Conservation (phyloP, 2,888 invertebrate genomes). For the Xestoiulus laeticollis region DNA sequence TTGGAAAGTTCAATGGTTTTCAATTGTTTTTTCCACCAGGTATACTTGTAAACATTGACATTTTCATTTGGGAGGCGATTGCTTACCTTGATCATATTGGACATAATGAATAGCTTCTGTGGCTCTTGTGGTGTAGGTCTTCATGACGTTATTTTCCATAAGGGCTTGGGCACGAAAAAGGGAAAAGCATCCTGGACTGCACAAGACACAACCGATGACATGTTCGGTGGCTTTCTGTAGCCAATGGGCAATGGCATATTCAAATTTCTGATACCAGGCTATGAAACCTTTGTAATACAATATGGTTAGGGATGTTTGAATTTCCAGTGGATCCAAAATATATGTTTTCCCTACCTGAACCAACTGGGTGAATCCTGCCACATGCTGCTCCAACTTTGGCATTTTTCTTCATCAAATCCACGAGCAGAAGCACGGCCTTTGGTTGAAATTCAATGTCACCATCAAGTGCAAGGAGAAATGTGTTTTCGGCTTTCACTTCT, state of each 20-base stretch:
- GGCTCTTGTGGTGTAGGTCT: conserved; percentile 88
- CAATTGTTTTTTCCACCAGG: too few species aligned
- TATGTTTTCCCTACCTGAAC: conserved; percentile 72
- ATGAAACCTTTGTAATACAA: conserved; percentile 77
- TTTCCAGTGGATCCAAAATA: neutral
- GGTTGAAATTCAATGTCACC: conserved; percentile 99
- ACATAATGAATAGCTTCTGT: conserved; percentile 97
- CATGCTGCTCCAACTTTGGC: conserved; percentile 96
- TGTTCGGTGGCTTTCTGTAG: conserved; percentile 99
- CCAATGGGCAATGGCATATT: conserved; percentile 99
- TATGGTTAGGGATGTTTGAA: neutral
- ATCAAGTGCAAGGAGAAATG: conserved; percentile 91
- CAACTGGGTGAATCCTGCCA: conserved; percentile 97
- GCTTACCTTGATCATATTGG: conserved; percentile 97
- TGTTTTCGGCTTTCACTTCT: conserved; percentile 95
- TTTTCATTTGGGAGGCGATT: too few species aligned
- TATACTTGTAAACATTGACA: too few species aligned
- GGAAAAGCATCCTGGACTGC: conserved; percentile 98
- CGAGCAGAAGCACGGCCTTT: conserved; percentile 88
- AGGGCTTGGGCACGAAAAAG: conserved; percentile 96
- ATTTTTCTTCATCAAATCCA: conserved; percentile 99
- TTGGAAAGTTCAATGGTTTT: too few species aligned
- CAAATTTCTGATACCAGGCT: conserved; percentile 99
- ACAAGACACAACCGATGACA: conserved; percentile 99
- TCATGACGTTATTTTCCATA: conserved; percentile 90